A percentile compares a stretch with the other conserved stretches of the same genome.
phyloP scores from a whole-genome alignment of 2,113 vertebrate genomes.

The Nyctereutes procyonoides region DNA sequence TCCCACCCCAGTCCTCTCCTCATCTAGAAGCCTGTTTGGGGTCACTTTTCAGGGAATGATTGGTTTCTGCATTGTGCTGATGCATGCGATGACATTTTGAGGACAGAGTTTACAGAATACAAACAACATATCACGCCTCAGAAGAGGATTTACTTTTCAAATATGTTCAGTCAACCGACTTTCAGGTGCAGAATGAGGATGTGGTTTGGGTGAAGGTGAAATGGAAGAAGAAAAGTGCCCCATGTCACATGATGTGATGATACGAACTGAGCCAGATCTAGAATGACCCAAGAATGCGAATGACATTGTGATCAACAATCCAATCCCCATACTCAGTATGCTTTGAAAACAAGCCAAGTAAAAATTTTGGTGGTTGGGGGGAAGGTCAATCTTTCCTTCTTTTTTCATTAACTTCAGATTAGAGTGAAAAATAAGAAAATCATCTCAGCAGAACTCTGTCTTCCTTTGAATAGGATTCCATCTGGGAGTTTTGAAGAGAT shows the following conservation, averaged over 20 bases:
- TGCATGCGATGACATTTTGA: not conserved
- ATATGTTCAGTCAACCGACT: constrained; percentile 44
- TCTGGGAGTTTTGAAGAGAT: constrained; percentile 13
- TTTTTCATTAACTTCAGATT: not conserved
- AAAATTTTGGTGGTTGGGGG: not conserved
- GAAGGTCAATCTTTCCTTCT: not conserved
- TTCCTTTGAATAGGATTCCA: not conserved
- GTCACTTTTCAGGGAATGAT: not conserved
- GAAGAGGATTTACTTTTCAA: constrained; percentile 41
- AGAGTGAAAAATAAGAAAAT: constrained; percentile 32
- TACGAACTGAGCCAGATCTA: not conserved
- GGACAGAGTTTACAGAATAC: not conserved
- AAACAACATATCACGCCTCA: not conserved
- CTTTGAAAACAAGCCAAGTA: constrained; percentile 40
- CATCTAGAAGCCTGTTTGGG: not conserved
- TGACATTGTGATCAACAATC: not conserved
- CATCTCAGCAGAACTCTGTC: not conserved
- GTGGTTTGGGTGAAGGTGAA: constrained; percentile 75
- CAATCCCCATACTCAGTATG: not conserved
- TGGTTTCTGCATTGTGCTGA: not conserved
- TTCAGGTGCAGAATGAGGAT: constrained; percentile 74
- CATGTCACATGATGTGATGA: not conserved
- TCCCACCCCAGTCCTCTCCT: not conserved
- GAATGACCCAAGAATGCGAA: not conserved
- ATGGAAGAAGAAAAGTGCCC: not conserved